Percentiles rank a stretch among this genome's conserved stretches.
phyloP scores from a whole-genome alignment of 2,888 invertebrate genomes.

The Zeuzera pyrina region DNA sequence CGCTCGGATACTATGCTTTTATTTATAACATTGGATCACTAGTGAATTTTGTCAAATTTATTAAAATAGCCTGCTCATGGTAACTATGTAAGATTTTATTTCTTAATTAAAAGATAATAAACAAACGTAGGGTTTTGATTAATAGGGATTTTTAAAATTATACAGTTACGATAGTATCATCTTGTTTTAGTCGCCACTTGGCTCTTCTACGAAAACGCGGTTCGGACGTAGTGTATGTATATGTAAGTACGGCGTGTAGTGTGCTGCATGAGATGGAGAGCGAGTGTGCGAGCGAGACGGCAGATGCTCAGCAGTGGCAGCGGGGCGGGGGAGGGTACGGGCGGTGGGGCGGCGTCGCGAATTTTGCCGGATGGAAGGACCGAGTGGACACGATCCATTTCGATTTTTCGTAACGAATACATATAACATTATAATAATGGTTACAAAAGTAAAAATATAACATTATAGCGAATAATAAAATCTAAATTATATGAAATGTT shows the following conservation, averaged over 20 bases:
- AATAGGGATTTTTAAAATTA: constrained; percentile 73
- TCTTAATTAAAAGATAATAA: constrained; percentile 73
- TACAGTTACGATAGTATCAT: constrained; percentile 69
- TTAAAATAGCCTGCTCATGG: constrained; percentile 72
- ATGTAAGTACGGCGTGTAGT: constrained; percentile 5
- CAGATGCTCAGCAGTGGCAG: constrained; percentile 7
- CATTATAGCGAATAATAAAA: constrained; percentile 72
- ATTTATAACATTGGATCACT: constrained; percentile 66
- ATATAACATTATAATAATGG: constrained; percentile 72
- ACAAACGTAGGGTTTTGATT: constrained; percentile 70
- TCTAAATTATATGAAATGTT: constrained; percentile 74
- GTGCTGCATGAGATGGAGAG: constrained; percentile 1
- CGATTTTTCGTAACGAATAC: constrained; percentile 69
- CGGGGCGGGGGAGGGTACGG: constrained; percentile 9
- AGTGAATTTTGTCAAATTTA: constrained; percentile 68
- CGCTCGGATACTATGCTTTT: constrained; percentile 48
- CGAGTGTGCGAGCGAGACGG: constrained; percentile 9
- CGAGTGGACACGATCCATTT: constrained; percentile 49
- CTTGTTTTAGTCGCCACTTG: constrained; percentile 51
- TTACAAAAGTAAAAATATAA: constrained; percentile 73
- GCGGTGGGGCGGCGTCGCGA: constrained; percentile 5
- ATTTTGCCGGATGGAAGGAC: constrained; percentile 21
- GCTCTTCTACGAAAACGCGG: constrained; percentile 25
- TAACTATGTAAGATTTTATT: constrained; percentile 71
- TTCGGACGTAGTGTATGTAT: no score